Conservation (phyloP, 2,113 vertebrate genomes). For the Syngnathus scovelli region DNA sequence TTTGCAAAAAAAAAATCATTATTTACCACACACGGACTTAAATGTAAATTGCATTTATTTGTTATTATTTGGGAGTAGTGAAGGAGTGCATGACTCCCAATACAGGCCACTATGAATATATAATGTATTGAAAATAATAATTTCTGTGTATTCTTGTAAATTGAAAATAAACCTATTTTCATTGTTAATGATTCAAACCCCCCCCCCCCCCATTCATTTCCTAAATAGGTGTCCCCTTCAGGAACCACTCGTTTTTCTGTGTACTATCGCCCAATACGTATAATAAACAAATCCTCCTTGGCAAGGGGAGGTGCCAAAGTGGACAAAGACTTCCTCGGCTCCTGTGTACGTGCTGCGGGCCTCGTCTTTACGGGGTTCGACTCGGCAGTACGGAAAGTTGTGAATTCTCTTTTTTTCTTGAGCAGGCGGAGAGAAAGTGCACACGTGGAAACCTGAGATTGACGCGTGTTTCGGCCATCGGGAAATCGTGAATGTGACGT, state of each 20-base stretch:
- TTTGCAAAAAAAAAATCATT: too few relatives aligned
- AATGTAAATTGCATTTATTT: too few relatives aligned
- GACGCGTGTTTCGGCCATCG: conserved; percentile 51
- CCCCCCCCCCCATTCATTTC: background rate
- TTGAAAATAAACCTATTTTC: background rate
- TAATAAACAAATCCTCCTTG: background rate
- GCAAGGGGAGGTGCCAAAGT: background rate
- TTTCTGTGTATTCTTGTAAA: background rate
- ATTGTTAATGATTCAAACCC: too few relatives aligned
- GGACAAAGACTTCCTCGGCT: background rate
- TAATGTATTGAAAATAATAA: background rate
- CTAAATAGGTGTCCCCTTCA: background rate
- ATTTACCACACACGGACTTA: background rate
- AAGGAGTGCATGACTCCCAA: background rate
- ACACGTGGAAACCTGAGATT: conserved; percentile 67
- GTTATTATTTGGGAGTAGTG: background rate
- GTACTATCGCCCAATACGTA: background rate
- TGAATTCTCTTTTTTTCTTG: conserved; percentile 16
- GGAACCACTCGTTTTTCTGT: background rate
- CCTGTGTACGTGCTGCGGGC: conserved; percentile 38
- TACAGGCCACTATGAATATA: background rate
- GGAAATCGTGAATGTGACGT: conserved; percentile 13
- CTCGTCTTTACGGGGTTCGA: conserved; percentile 22
- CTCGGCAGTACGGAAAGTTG: conserved; percentile 22
- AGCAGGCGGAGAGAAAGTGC: conserved; percentile 58